Evolutionary conservation across 1,140 invertebrate species (phyloP), one percentile per base, ranked within the genome.

Genomic region (Drosophila setifemur): DNA sequence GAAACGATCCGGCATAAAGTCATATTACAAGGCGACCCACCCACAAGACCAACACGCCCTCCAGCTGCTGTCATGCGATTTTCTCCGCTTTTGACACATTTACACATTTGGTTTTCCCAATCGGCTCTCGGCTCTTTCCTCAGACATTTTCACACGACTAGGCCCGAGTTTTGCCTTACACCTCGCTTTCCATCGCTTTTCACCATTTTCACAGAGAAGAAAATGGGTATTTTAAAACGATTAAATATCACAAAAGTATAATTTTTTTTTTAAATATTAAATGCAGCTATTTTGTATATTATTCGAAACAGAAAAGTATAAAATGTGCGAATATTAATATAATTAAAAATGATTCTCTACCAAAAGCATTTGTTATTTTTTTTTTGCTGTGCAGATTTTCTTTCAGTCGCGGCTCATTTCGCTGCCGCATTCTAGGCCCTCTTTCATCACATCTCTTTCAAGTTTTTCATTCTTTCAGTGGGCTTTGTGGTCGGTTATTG

Each of bases 51-150:
- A 45, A 9, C 25, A n/a, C 55, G 48, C 48, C 48, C 50, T 40
- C 25, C 18, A 12, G 5, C 8, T 9, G 26, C 57, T 43, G 60
- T 54, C 61, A 53, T 78, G 61, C 55, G 39, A 78, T 73, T 73
- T 77, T 83, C 55, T 55, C 52, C 48, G 54, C 73, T 83, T 81
- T 83, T 75, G 74, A 74, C 64, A 83, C 73, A 77, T 83, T 83
- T 85, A 60, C 74, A 86, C 81, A 64, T 64, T 63, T 23, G 40
- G 74, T 74, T 85, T 79, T 74, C 50, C 74, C 74, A 66, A 23
- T 71, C 60, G 68, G 47, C 49, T 33, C 45, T 73, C 44, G 44
- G 35, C 55, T 55, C 25, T 53, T 29, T 23, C 28, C 35, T 39
- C 48, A 37, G 35, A 44, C 68, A 37, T 60, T 71, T 73, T 82